These are phyloP conservation scores for Drepanosiphum platanoidis DNA, from an alignment of 2,888 invertebrate genomes.

Conservation along the genomic window DNA sequence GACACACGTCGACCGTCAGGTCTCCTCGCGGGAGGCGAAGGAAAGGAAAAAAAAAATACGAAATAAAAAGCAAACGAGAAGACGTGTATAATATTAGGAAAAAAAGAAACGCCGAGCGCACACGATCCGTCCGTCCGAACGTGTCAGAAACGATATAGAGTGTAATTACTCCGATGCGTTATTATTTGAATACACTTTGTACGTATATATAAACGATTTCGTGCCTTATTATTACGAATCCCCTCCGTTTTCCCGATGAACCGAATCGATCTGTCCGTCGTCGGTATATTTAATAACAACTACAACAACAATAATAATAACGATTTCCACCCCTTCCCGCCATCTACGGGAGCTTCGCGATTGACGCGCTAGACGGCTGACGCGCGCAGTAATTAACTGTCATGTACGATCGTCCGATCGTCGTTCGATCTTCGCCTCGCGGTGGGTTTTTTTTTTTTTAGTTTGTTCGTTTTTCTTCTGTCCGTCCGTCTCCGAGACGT, in stretches of 20 bases:
- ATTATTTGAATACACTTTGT: conserved; percentile 35
- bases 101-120: neutral
- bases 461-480: conserved; percentile 2
- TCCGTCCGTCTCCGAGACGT: neutral
- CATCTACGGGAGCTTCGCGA: conserved; percentile 45
- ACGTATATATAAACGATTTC: conserved; percentile 34
- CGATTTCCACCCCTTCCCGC: neutral
- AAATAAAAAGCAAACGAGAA: neutral
- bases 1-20: conserved; percentile 21
- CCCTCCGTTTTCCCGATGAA: conserved; percentile 15
- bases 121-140: conserved; percentile 18
- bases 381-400: conserved; percentile 57
- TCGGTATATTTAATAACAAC: conserved; percentile 51
- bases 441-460: conserved; percentile 3
- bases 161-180: conserved; percentile 36
- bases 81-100: neutral
- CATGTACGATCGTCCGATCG: conserved; percentile 57
- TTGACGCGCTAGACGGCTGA: conserved; percentile 13
- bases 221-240: conserved; percentile 49
- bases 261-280: conserved; percentile 49
- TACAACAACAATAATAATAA: conserved; percentile 34
- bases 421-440: conserved; percentile 33
- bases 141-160: conserved; percentile 25
- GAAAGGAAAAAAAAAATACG: neutral
- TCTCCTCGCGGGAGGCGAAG: neutral